Conservation (phyloP, 2,797 vertebrate genomes). For the Valencia hispanica region DNA sequence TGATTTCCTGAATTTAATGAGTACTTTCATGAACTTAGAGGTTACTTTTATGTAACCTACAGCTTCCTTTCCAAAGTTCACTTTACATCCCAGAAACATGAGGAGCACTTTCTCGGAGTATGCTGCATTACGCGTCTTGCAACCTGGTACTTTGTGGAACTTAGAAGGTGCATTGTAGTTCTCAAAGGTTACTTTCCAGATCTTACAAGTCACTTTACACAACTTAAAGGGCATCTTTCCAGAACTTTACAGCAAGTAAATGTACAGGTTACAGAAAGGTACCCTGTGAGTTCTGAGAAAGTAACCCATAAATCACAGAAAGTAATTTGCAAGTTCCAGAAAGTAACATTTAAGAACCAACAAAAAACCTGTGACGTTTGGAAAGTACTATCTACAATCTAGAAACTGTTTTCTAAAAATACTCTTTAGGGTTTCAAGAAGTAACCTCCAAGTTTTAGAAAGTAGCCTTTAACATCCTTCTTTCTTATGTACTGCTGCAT, state of each 20-base stretch:
- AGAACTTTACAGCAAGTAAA: background rate
- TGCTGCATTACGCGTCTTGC: background rate
- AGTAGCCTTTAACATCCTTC: background rate
- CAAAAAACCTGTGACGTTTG: background rate
- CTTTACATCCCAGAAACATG: background rate
- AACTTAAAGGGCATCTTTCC: background rate
- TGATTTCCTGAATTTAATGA: background rate
- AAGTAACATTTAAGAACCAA: no score
- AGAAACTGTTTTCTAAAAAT: background rate
- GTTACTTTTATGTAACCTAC: no score
- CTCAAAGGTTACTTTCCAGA: background rate
- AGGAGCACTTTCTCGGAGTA: background rate
- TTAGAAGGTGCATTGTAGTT: background rate
- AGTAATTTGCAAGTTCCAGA: background rate
- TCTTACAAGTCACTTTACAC: background rate
- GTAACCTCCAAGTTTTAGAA: background rate
- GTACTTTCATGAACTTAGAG: no score
- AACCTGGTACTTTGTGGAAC: background rate
- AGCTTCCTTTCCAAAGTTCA: background rate
- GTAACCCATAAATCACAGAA: background rate
- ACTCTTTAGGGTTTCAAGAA: background rate
- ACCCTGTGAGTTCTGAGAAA: background rate
- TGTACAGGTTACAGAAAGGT: background rate
- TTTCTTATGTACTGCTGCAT: background rate
- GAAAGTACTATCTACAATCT: background rate